Evolutionary conservation across 1,140 invertebrate species (phyloP).

Genomic region (Drosophila suzukii): DNA sequence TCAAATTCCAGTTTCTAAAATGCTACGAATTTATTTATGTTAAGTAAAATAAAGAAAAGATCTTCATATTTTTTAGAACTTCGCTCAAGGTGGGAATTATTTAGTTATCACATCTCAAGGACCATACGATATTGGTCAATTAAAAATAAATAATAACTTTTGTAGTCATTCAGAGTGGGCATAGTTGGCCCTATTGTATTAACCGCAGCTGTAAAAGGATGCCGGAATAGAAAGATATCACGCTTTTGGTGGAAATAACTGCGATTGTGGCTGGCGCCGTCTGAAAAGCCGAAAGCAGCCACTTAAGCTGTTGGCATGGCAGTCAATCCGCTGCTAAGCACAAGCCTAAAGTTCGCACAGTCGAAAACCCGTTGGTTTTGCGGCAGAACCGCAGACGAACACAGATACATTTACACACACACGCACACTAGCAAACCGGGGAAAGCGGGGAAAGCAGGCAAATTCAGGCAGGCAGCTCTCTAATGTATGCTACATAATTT

Average conservation of each 20-base stretch:
- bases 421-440: not conserved
- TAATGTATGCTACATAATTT: conserved; percentile 81
- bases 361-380: conserved; percentile 47
- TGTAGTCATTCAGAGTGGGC: not conserved
- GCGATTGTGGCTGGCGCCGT: conserved; percentile 58
- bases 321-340: conserved; percentile 77
- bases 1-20: too few relatives aligned
- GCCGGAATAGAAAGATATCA: conserved; percentile 31
- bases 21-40: too few relatives aligned
- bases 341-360: conserved; percentile 40
- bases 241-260: conserved; percentile 30
- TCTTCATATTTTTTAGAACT: too few relatives aligned
- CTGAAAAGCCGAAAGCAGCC: conserved; percentile 62
- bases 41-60: too few relatives aligned
- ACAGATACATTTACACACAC: conserved; percentile 2
- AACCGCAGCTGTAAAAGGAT: conserved; percentile 11
- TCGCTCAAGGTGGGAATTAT: too few relatives aligned
- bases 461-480: conserved; percentile 25
- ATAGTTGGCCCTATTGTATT: not conserved
- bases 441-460: conserved; percentile 3
- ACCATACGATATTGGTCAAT: not conserved
- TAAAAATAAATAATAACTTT: not conserved
- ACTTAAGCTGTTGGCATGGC: conserved; percentile 80
- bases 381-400: conserved; percentile 34
- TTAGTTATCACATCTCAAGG: too few relatives aligned